phyloP scores from a whole-genome alignment of 1,140 invertebrate genomes.

The Caenorhabditis inopinata region DNA sequence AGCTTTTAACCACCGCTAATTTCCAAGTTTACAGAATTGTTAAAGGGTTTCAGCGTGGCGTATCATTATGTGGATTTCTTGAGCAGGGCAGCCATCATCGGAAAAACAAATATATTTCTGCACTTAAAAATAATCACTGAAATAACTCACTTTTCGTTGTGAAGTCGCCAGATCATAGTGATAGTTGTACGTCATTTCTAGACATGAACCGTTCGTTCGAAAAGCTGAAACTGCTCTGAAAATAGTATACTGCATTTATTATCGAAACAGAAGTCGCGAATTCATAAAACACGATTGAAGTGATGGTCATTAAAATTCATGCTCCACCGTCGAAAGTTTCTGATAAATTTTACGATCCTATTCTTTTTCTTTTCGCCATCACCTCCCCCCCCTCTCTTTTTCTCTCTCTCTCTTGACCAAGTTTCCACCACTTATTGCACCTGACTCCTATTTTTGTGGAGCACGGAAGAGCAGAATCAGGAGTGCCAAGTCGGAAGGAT shows the following conservation, averaged over 20 bases:
- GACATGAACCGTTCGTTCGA: not conserved
- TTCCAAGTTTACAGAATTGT: no score
- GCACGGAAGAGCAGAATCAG: not conserved
- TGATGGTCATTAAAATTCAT: slow-evolving; percentile 30
- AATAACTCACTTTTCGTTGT: slow-evolving; percentile 2
- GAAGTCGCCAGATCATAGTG: slow-evolving; percentile 37
- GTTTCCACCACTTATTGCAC: slow-evolving; percentile 10
- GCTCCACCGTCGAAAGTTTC: slow-evolving; percentile 5
- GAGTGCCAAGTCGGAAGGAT: slow-evolving; percentile 4
- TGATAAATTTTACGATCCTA: slow-evolving; percentile 27
- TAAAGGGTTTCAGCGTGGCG: no score
- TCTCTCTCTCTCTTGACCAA: not conserved
- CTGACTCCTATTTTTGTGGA: not conserved
- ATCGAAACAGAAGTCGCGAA: slow-evolving; percentile 8
- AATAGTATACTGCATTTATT: not conserved
- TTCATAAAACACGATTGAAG: slow-evolving; percentile 23
- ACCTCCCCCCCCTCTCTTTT: not conserved
- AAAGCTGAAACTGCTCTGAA: not conserved
- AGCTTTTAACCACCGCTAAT: no score
- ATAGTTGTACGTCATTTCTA: slow-evolving; percentile 35
- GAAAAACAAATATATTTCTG: no score
- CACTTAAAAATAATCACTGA: no score
- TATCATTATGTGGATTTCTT: no score
- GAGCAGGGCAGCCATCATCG: no score
- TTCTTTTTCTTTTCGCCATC: slow-evolving; percentile 7